A percentile compares a stretch with the other conserved stretches of the same genome.
These are phyloP conservation scores for Cossypha caffra DNA, from an alignment of 2,797 vertebrate genomes.

Conservation along the genomic window DNA sequence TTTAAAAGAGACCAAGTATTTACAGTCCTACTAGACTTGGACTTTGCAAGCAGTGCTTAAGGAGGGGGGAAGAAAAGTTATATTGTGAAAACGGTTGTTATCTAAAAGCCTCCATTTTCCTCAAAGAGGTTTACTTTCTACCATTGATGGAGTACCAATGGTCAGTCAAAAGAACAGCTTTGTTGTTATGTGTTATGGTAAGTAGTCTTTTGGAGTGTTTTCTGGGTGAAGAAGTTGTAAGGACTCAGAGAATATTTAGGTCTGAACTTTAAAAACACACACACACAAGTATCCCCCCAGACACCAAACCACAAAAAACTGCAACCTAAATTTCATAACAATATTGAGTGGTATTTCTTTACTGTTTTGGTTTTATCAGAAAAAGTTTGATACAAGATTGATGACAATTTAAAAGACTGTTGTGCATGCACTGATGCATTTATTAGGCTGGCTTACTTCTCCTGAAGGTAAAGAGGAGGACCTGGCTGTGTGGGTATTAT, in stretches of 20 bases:
- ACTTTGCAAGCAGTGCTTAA: not conserved
- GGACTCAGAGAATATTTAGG: not conserved
- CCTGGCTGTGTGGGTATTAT: not conserved
- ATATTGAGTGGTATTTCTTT: not conserved
- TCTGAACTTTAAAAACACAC: not conserved
- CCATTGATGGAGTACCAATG: not conserved
- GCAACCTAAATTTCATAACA: not conserved
- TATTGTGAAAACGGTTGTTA: not conserved
- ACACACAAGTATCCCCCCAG: fast-evolving
- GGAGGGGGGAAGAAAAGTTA: not conserved
- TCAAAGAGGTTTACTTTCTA: not conserved
- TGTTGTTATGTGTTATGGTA: not conserved
- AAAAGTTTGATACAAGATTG: not conserved
- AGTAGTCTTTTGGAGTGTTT: not conserved
- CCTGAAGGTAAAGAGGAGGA: not conserved
- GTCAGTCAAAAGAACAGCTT: not conserved
- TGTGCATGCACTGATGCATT: not conserved
- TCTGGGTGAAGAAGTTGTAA: not conserved
- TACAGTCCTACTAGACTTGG: not conserved
- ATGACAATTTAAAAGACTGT: not conserved
- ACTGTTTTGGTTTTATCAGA: not conserved
- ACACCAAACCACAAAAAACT: not conserved
- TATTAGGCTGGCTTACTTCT: not conserved
- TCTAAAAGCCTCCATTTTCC: not conserved
- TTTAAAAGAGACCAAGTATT: not conserved